Evolutionary conservation across 2,113 vertebrate genomes (phyloP).

Genomic region (Oostethus manadensis): DNA sequence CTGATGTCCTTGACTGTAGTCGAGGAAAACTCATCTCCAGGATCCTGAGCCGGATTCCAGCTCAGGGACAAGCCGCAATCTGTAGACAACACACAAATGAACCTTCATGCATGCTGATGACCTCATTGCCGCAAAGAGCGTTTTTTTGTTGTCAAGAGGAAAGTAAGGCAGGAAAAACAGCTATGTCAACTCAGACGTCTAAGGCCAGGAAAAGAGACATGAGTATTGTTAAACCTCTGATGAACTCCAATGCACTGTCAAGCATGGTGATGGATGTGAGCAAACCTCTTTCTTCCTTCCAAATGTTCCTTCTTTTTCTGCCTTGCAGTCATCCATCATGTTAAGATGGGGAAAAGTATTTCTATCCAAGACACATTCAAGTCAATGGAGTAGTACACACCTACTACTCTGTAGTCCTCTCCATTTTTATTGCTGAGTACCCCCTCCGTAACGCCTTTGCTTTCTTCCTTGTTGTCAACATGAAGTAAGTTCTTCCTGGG

Average conservation of each 20-base stretch:
- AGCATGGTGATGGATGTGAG: background rate
- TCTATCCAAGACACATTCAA: too few species aligned
- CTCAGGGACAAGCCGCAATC: constrained; percentile 56
- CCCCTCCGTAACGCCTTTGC: constrained; percentile 21
- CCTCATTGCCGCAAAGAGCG: background rate
- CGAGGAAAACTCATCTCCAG: constrained; percentile 20
- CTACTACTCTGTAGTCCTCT: constrained; percentile 28
- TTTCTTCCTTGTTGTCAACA: constrained; percentile 4
- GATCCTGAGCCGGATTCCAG: constrained; percentile 25
- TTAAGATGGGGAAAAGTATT: too few species aligned
- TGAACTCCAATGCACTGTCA: background rate
- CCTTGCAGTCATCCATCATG: too few species aligned
- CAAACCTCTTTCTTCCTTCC: background rate
- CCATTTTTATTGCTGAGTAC: constrained; percentile 8
- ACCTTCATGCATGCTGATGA: background rate
- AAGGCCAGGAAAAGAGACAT: background rate
- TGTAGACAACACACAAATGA: constrained; percentile 18
- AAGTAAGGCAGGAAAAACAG: background rate
- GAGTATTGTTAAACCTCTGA: background rate
- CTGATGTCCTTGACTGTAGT: constrained; percentile 21
- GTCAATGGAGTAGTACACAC: constrained; percentile 28
- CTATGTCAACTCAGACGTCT: background rate
- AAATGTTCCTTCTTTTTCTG: background rate
- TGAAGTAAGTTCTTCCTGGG: constrained; percentile 12
- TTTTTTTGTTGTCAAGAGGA: background rate